phyloP scores from a whole-genome alignment of 2,797 vertebrate species.

The Menidia menidia region DNA sequence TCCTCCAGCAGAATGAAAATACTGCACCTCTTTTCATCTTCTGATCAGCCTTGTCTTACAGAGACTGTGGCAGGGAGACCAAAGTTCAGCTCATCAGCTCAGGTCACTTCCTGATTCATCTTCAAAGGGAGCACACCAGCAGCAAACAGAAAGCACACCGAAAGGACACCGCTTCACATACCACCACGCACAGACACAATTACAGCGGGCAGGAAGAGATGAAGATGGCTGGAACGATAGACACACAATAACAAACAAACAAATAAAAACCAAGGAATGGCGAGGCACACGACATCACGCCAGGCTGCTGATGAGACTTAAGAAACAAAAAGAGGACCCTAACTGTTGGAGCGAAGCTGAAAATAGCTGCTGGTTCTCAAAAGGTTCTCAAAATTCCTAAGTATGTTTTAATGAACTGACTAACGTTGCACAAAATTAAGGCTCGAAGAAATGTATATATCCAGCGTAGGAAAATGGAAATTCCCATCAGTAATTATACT shows the following conservation, averaged over 20 bases:
- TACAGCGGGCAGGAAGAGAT: constrained; percentile 23
- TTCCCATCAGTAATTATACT: neutral
- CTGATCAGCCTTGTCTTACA: constrained; percentile 79
- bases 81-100: constrained; percentile 88
- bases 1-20: constrained; percentile 77
- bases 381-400: neutral
- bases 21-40: constrained; percentile 88
- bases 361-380: neutral
- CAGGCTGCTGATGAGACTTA: constrained; percentile 7
- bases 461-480: neutral
- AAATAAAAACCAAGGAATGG: neutral
- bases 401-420: neutral
- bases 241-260: neutral
- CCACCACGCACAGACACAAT: constrained; percentile 50
- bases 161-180: constrained; percentile 45
- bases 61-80: constrained; percentile 81
- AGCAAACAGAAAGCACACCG: constrained; percentile 43
- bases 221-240: constrained; percentile 8
- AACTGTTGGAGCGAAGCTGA: neutral
- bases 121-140: constrained; percentile 56
- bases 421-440: neutral
- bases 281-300: constrained; percentile 3
- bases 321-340: constrained; percentile 8
- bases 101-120: constrained; percentile 89
- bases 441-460: neutral